These are phyloP conservation scores for Tortrix viridana DNA, from an alignment of 2,888 invertebrate species.

Conservation along the genomic window DNA sequence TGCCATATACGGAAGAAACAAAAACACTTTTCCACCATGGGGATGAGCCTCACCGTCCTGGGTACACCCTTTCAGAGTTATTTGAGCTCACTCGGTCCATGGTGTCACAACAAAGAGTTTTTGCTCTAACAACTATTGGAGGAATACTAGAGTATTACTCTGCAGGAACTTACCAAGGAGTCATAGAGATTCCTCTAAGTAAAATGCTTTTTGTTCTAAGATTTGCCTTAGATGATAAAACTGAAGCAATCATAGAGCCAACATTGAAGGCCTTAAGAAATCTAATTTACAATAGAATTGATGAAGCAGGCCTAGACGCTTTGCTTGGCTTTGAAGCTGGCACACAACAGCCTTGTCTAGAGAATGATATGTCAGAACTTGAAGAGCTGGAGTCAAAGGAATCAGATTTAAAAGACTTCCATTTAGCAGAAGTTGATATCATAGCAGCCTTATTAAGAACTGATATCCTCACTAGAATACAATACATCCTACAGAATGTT, in stretches of 20 bases:
- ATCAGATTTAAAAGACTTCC: slow-evolving; percentile 91
- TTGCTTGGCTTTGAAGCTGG: slow-evolving; percentile 87
- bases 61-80: slow-evolving; percentile 95
- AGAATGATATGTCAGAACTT: slow-evolving; percentile 80
- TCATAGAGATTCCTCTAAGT: slow-evolving; percentile 89
- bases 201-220: slow-evolving; percentile 92
- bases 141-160: slow-evolving; percentile 89
- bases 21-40: slow-evolving; percentile 95
- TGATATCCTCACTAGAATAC: slow-evolving; percentile 89
- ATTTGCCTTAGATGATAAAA: slow-evolving; percentile 93
- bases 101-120: slow-evolving; percentile 92
- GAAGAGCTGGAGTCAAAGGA: slow-evolving; percentile 81
- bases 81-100: slow-evolving; percentile 91
- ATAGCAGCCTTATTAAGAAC: slow-evolving; percentile 89
- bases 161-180: slow-evolving; percentile 90
- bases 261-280: slow-evolving; percentile 90
- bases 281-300: slow-evolving; percentile 89
- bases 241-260: slow-evolving; percentile 88
- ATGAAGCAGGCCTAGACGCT: slow-evolving; percentile 90
- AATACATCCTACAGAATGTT: slow-evolving; percentile 89
- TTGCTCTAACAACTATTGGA: slow-evolving; percentile 91
- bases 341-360: slow-evolving; percentile 85
- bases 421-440: slow-evolving; percentile 93
- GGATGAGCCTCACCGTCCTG: slow-evolving; percentile 94
- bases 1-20: slow-evolving; percentile 82